These are phyloP conservation scores for Hypolimnas misippus DNA, from an alignment of 2,888 invertebrate genomes.

Conservation along the genomic window DNA sequence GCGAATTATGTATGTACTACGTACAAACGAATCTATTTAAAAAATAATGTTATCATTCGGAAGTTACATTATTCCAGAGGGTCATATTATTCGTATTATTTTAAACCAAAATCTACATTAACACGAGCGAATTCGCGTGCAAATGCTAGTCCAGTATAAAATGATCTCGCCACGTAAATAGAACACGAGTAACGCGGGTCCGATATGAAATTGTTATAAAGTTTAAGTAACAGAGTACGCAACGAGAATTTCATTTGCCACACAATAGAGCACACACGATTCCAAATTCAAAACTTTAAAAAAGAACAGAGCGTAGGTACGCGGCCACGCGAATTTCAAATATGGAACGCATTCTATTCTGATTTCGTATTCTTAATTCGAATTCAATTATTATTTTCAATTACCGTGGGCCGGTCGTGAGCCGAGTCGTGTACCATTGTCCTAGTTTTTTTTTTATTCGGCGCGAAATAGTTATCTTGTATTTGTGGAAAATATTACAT, in stretches of 20 bases:
- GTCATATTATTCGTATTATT: too few species aligned
- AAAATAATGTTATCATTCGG: too few species aligned
- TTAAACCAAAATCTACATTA: too few species aligned
- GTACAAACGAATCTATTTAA: too few species aligned
- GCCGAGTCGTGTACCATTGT: conserved; percentile 61
- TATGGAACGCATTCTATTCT: conserved; percentile 73
- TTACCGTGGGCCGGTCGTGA: conserved; percentile 67
- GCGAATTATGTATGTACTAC: too few species aligned
- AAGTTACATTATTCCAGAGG: too few species aligned
- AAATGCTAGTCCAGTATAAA: too few species aligned
- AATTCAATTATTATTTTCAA: conserved; percentile 81
- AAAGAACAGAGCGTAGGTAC: conserved; percentile 64
- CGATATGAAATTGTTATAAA: conserved; percentile 23
- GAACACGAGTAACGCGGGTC: conserved; percentile 1
- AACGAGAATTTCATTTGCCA: conserved; percentile 76
- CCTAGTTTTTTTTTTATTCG: conserved; percentile 58
- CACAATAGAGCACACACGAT: conserved; percentile 81
- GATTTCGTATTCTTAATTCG: conserved; percentile 77
- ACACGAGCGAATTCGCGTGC: too few species aligned
- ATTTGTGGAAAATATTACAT: conserved; percentile 34
- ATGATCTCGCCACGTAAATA: neutral
- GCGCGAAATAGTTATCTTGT: conserved; percentile 32
- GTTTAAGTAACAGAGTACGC: conserved; percentile 57
- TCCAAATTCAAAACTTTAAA: conserved; percentile 76
- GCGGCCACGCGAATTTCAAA: conserved; percentile 71